Conservation (phyloP, 2,113 vertebrate species). For the Gallinago media region DNA sequence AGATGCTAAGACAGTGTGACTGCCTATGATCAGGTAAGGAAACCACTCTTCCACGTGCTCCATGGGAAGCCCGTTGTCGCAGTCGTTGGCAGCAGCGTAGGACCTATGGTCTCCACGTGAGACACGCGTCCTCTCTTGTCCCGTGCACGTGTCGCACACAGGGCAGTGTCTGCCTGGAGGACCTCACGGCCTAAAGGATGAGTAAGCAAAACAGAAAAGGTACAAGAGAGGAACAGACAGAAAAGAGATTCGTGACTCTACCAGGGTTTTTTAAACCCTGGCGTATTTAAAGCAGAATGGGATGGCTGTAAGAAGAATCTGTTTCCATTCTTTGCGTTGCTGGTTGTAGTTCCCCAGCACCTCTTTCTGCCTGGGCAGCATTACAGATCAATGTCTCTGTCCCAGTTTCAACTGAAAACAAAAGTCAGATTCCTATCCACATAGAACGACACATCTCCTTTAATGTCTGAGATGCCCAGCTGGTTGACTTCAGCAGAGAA, state of each 20-base stretch:
- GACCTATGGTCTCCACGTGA: rapidly evolving
- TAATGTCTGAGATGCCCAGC: neutral
- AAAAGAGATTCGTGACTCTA: neutral
- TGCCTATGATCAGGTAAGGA: neutral
- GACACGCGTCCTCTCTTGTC: too few species aligned
- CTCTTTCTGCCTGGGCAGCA: neutral
- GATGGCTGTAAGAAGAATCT: neutral
- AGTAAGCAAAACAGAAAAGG: rapidly evolving
- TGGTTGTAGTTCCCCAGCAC: neutral
- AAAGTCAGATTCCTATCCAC: rapidly evolving
- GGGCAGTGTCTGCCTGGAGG: neutral
- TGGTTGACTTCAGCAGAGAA: neutral
- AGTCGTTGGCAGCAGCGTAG: neutral
- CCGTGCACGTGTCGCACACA: rapidly evolving
- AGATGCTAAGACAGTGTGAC: rapidly evolving
- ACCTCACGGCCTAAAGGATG: neutral
- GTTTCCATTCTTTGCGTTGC: rapidly evolving
- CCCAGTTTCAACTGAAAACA: rapidly evolving
- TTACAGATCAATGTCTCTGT: neutral
- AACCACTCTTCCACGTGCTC: rapidly evolving
- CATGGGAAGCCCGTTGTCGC: rapidly evolving
- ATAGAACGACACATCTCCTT: neutral
- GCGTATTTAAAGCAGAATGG: neutral
- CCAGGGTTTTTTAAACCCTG: neutral
- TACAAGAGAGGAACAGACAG: neutral